Evolutionary conservation across 1,140 invertebrate genomes (phyloP).

Genomic region (Bombus fervidus): DNA sequence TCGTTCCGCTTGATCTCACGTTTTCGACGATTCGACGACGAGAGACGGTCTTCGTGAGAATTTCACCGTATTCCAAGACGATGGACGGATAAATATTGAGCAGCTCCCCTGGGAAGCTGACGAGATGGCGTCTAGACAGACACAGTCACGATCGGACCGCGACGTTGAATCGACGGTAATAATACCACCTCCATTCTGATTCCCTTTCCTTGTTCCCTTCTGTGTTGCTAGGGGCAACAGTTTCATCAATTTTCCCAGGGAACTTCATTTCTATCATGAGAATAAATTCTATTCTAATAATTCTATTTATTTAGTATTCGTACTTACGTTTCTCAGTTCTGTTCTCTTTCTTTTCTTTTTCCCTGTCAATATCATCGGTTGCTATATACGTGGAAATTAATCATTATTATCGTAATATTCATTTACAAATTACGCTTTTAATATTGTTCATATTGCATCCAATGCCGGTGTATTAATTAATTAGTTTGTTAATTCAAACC

Average conservation of each 20-base stretch:
- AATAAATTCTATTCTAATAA: too few relatives aligned
- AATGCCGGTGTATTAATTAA: too few relatives aligned
- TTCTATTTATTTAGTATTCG: too few relatives aligned
- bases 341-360: too few relatives aligned
- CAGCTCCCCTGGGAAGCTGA: neutral
- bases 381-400: too few relatives aligned
- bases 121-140: conserved; percentile 31
- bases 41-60: neutral
- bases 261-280: too few relatives aligned
- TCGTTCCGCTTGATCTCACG: neutral
- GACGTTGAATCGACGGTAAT: conserved; percentile 22
- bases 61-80: conserved; percentile 21
- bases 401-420: too few relatives aligned
- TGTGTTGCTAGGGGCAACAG: conserved; percentile 13
- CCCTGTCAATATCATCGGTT: too few relatives aligned
- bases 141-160: conserved; percentile 36
- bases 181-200: conserved; percentile 28
- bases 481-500: too few relatives aligned
- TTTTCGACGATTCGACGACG: neutral
- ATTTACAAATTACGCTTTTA: too few relatives aligned
- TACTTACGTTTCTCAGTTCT: too few relatives aligned
- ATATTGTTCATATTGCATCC: too few relatives aligned
- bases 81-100: conserved; percentile 46
- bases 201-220: neutral
- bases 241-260: neutral